A percentile compares a stretch with the other conserved stretches of the same genome.
Conservation (phyloP, 2,888 invertebrate species). For the Synanthedon formicaeformis region DNA sequence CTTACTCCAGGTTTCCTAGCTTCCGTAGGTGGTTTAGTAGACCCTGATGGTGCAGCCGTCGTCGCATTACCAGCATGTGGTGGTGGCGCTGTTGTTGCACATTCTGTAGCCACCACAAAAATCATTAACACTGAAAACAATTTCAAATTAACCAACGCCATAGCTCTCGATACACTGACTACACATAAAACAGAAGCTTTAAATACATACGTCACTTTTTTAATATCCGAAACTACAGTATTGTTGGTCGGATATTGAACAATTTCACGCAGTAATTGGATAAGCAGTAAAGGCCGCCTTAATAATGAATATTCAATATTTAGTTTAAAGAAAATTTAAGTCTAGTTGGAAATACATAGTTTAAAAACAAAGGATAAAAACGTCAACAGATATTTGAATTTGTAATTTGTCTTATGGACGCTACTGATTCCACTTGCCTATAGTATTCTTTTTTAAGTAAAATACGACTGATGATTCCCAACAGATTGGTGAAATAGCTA, state of each 20-base stretch:
- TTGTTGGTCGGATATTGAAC: conserved; percentile 2
- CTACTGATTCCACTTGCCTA: too few species aligned
- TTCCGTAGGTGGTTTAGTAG: conserved; percentile 6
- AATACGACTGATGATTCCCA: too few species aligned
- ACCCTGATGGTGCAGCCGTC: conserved; percentile 4
- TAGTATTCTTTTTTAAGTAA: too few species aligned
- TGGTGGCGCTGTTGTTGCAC: conserved; percentile 16
- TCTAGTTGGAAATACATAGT: conserved; percentile 7
- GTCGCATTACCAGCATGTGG: conserved; percentile 4
- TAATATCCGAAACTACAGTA: conserved; percentile 5
- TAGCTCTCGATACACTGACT: conserved; percentile 6
- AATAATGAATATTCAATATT: conserved; percentile 13
- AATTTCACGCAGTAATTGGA: conserved; percentile 4
- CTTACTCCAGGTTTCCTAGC: neutral
- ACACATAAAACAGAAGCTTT: conserved; percentile 1
- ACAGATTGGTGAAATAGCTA: too few species aligned
- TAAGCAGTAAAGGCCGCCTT: conserved; percentile 7
- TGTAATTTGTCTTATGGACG: neutral
- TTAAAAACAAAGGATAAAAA: conserved; percentile 2
- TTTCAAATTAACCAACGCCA: conserved; percentile 14
- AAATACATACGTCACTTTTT: conserved; percentile 3
- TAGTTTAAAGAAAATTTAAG: conserved; percentile 7
- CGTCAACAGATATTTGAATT: neutral
- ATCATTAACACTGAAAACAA: conserved; percentile 10
- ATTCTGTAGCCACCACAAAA: conserved; percentile 9